Percentiles rank a stretch among this genome's conserved stretches.
phyloP scores from a whole-genome alignment of 2,888 invertebrate species.

The Quadriops clusia region DNA sequence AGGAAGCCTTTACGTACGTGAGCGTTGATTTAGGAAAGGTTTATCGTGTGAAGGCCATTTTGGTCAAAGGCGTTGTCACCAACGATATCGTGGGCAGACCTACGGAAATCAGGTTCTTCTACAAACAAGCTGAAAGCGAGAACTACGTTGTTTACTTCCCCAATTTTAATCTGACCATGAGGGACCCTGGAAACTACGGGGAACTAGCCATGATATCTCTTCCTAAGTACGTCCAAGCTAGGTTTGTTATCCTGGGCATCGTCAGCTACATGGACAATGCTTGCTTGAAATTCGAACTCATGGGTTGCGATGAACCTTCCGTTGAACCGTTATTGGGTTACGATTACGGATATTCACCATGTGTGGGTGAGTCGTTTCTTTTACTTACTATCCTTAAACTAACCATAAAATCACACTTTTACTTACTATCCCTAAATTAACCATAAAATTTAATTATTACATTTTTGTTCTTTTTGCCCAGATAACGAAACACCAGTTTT shows the following conservation, averaged over 20 bases:
- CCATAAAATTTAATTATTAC: too few relatives aligned
- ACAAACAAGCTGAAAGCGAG: conserved; percentile 86
- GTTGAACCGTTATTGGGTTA: conserved; percentile 78
- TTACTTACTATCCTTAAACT: conserved; percentile 5
- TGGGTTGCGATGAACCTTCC: conserved; percentile 87
- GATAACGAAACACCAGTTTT: conserved; percentile 94
- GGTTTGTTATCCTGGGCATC: conserved; percentile 82
- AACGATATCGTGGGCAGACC: conserved; percentile 92
- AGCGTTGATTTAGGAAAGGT: conserved; percentile 90
- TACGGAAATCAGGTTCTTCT: conserved; percentile 93
- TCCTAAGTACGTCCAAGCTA: conserved; percentile 85
- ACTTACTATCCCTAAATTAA: conserved; percentile 5
- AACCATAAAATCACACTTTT: conserved; percentile 7
- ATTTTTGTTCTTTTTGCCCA: conserved; percentile 28
- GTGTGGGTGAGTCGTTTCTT: conserved; percentile 53
- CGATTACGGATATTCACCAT: conserved; percentile 86
- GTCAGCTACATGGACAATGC: conserved; percentile 96
- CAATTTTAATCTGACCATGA: conserved; percentile 87
- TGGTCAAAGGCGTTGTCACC: conserved; percentile 89
- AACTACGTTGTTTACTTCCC: conserved; percentile 96
- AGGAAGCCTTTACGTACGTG: conserved; percentile 91
- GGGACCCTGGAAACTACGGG: conserved; percentile 93
- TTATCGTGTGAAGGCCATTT: conserved; percentile 83
- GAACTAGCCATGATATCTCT: conserved; percentile 92
- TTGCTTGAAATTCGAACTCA: conserved; percentile 88